Percentiles rank a stretch among this genome's conserved stretches.
phyloP scores from a whole-genome alignment of 2,888 invertebrate genomes.

The Xanthostigma xanthostigma region DNA sequence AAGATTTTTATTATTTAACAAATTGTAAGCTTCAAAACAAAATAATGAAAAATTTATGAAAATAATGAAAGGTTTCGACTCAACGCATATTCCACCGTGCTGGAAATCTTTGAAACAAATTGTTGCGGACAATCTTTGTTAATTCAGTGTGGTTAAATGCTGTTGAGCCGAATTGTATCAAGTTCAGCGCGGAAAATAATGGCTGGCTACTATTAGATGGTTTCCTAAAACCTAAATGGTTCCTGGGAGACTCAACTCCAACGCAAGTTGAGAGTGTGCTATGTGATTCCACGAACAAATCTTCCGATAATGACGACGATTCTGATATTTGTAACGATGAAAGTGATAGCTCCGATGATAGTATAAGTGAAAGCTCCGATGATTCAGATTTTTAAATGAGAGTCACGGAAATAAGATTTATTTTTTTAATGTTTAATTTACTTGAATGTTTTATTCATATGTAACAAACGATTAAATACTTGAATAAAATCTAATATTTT shows the following conservation, averaged over 20 bases:
- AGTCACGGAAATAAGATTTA: too few relatives aligned
- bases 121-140: not conserved
- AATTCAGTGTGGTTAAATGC: not conserved
- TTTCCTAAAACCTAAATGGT: conserved; percentile 2
- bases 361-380: not conserved
- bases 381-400: too few relatives aligned
- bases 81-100: not conserved
- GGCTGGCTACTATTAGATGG: conserved; percentile 1
- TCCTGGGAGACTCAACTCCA: conserved; percentile 2
- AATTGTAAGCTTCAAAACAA: not conserved
- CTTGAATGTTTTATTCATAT: too few relatives aligned
- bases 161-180: not conserved
- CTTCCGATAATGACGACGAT: not conserved
- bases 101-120: not conserved
- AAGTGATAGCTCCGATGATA: not conserved
- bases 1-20: too few relatives aligned
- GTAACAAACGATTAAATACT: too few relatives aligned
- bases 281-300: not conserved
- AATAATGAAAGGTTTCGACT: not conserved
- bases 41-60: too few relatives aligned
- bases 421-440: too few relatives aligned
- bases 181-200: not conserved
- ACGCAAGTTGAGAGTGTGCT: not conserved
- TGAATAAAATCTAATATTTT: too few relatives aligned
- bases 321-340: not conserved